A percentile compares a stretch with the other conserved stretches of the same genome.
Conservation (phyloP, 2,888 invertebrate genomes). For the Habrosyne pyritoides region DNA sequence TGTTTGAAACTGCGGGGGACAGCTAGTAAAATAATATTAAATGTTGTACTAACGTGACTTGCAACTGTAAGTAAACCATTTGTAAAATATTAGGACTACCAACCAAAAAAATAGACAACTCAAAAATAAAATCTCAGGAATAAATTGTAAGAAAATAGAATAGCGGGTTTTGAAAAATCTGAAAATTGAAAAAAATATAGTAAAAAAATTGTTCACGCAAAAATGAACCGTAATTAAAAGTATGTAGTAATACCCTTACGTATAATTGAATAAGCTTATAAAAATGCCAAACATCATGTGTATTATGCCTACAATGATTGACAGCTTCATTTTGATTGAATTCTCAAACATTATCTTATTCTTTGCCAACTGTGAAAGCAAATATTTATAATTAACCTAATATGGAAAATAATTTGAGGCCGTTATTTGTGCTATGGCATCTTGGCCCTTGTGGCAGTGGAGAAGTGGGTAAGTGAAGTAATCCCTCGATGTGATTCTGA, state of each 20-base stretch:
- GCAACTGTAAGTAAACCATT: constrained; percentile 88
- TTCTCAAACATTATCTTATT: constrained; percentile 96
- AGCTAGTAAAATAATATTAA: not conserved
- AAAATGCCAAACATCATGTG: constrained; percentile 96
- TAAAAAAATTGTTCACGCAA: too few relatives aligned
- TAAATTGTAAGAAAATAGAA: constrained; percentile 89
- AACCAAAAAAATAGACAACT: constrained; percentile 94
- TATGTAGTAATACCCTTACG: constrained; percentile 85
- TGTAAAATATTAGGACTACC: constrained; percentile 92
- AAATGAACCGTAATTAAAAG: too few relatives aligned
- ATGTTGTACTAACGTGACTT: constrained; percentile 46
- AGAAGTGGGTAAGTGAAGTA: too few relatives aligned
- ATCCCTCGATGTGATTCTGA: too few relatives aligned
- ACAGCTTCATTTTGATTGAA: constrained; percentile 97
- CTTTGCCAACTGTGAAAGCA: constrained; percentile 72
- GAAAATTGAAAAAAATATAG: constrained; percentile 35
- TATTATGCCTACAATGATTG: constrained; percentile 94
- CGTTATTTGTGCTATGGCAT: too few relatives aligned
- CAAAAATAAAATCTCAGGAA: constrained; percentile 95
- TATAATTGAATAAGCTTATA: constrained; percentile 88
- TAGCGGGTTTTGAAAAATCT: constrained; percentile 85
- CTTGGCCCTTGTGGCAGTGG: too few relatives aligned
- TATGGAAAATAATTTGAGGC: too few relatives aligned
- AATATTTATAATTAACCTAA: too few relatives aligned
- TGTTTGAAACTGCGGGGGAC: too few relatives aligned